Percentiles rank a stretch among this genome's conserved stretches.
phyloP scores from a whole-genome alignment of 2,888 invertebrate genomes.

The Protophormia terraenovae region DNA sequence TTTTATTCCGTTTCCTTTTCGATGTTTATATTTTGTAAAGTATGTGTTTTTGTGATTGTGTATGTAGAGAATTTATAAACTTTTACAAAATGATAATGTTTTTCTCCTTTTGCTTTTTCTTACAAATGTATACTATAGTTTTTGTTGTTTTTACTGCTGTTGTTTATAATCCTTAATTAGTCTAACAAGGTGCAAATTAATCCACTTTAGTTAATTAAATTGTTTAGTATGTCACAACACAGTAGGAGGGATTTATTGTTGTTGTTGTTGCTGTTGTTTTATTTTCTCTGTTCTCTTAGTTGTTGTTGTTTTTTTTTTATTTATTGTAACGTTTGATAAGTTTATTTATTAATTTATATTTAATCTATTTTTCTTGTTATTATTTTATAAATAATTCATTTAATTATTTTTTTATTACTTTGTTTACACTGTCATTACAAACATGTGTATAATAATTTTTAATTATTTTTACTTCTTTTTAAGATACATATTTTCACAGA shows the following conservation, averaged over 20 bases:
- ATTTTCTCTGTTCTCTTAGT: background rate
- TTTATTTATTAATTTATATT: constrained; percentile 15
- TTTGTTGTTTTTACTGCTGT: constrained; percentile 10
- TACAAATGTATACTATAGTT: background rate
- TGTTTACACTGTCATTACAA: background rate
- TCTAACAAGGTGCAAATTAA: constrained; percentile 80
- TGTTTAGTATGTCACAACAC: constrained; percentile 63
- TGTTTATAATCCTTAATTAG: constrained; percentile 79
- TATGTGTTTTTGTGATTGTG: background rate
- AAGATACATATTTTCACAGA: background rate
- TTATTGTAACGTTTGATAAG: background rate
- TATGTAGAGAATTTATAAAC: background rate
- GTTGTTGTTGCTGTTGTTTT: background rate
- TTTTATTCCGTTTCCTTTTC: constrained; percentile 16
- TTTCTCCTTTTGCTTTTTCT: background rate
- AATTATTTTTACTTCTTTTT: background rate
- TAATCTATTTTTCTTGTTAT: background rate
- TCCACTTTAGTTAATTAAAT: constrained; percentile 80
- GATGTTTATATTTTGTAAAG: background rate
- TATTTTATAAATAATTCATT: background rate
- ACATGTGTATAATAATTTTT: background rate
- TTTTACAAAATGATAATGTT: constrained; percentile 10
- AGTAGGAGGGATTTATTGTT: constrained; percentile 5
- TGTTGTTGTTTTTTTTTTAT: background rate
- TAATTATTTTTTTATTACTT: background rate